Evolutionary conservation across 2,888 invertebrate genomes (phyloP).

Genomic region (Drosophila lacicola): DNA sequence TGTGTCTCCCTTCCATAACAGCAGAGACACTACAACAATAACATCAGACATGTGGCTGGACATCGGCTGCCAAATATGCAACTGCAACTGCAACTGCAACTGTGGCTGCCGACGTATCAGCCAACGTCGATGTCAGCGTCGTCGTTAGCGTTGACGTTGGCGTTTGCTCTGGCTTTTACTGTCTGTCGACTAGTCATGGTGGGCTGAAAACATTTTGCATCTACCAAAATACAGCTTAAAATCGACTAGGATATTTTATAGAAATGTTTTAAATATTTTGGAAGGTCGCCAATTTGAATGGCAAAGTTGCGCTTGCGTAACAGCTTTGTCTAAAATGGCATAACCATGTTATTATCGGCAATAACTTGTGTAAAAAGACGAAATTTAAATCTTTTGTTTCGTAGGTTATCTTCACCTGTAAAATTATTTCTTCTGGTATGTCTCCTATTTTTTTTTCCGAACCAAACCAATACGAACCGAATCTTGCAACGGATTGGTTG

Average conservation of each 20-base stretch:
- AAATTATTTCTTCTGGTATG: too few species aligned
- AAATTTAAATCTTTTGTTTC: too few species aligned
- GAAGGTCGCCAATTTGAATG: too few species aligned
- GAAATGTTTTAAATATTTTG: too few species aligned
- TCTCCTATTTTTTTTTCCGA: too few species aligned
- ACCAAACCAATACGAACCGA: too few species aligned
- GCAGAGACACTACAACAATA: constrained; percentile 15
- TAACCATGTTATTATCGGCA: too few species aligned
- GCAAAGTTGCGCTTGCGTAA: too few species aligned
- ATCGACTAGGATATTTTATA: not conserved
- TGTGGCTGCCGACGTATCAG: constrained; percentile 20
- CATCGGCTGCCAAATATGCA: constrained; percentile 32
- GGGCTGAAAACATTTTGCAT: not conserved
- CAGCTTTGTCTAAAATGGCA: too few species aligned
- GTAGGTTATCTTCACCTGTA: too few species aligned
- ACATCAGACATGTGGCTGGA: constrained; percentile 31
- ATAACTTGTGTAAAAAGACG: too few species aligned
- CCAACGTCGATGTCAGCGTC: constrained; percentile 4
- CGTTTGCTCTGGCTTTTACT: not conserved
- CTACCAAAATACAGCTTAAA: not conserved
- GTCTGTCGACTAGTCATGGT: constrained; percentile 10
- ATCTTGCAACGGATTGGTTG: too few species aligned
- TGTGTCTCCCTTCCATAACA: constrained; percentile 38
- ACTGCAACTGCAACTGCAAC: constrained; percentile 36
- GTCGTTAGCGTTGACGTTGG: constrained; percentile 4